Base-by-base conservation (phyloP, 2,888 invertebrate genomes). In the Tortrix viridana region DNA sequence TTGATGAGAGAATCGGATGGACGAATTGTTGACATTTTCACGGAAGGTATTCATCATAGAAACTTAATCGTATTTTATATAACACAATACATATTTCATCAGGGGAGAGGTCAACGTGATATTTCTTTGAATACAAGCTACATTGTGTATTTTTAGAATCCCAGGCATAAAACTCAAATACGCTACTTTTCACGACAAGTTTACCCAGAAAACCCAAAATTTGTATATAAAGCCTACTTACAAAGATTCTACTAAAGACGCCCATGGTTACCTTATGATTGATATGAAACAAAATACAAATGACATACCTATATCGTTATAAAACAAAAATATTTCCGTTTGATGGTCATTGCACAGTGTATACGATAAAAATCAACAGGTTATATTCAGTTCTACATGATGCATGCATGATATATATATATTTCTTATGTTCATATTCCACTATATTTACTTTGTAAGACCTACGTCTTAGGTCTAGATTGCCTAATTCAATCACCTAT, bases 401-500 rank as follows among this genome's bases (percentile, higher is more conserved):
- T 71, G 74, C 43, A 50, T 20, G 48, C 20, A n/a, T 3, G 32
- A 3, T 32, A 1, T 32, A 9, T 32, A 3, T 32, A 3, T 32
- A 32, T 32, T 32, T 32, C 32, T 12, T 32, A 32, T 2, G 4
- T 22, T 3, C 2, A 6, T 32, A 32, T 12, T 3, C 6, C 1
- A 32, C 2, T 32, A 41, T 41, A 41, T 23, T 49, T 49, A 18
- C 32, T 38, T 3, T 55, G 54, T n/a, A 41, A 23, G 23, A 20
- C 32, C 44, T 52, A 57, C 19, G 61, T 41, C 61, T 58, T 55
- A 64, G 57, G 65, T 62, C 54, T 62, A 14, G 57, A 38, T 64
- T 78, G 72, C 74, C 65, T 66, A 77, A 77, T 74, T 75, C 64
- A 71, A 74, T 80, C 68, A 72, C 71, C 74, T 38, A 54, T 46